A percentile compares a stretch with the other conserved stretches of the same genome.
phyloP scores from a whole-genome alignment of 2,113 vertebrate species.

The Siniperca knerii region DNA sequence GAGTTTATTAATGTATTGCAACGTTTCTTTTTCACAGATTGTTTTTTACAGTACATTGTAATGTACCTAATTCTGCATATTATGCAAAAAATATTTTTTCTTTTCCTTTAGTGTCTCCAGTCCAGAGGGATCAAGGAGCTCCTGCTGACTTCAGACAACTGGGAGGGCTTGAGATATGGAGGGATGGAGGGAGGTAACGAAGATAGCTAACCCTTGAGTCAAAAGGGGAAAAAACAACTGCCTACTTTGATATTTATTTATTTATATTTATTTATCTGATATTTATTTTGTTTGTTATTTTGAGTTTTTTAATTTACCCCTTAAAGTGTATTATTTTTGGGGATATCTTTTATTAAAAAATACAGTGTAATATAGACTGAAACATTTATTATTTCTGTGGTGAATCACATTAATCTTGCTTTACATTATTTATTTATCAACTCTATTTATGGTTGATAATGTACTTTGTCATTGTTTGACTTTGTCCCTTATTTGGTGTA shows the following conservation, averaged over 20 bases:
- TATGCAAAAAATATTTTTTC: background rate
- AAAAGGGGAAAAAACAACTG: background rate
- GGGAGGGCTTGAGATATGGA: conserved; percentile 84
- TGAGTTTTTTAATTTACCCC: background rate
- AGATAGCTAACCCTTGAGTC: background rate
- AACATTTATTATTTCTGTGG: background rate
- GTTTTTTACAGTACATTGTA: background rate
- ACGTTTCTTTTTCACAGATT: background rate
- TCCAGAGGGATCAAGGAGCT: conserved; percentile 89
- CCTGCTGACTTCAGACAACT: conserved; percentile 90
- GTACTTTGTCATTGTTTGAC: background rate
- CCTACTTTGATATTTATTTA: too few relatives aligned
- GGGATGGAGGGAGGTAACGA: conserved; percentile 72
- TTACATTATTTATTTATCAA: background rate
- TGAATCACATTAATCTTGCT: background rate
- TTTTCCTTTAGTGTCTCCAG: conserved; percentile 82
- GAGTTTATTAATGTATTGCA: conserved; percentile 21
- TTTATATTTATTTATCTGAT: too few relatives aligned
- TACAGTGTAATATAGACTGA: background rate
- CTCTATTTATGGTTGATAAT: background rate
- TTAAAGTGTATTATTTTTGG: background rate
- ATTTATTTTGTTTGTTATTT: background rate
- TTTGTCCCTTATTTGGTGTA: background rate
- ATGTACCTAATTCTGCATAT: background rate
- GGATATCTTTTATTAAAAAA: background rate